Percentiles rank a stretch among this genome's conserved stretches.
phyloP scores from a whole-genome alignment of 2,113 vertebrate genomes.

The Phyllostomus discolor region DNA sequence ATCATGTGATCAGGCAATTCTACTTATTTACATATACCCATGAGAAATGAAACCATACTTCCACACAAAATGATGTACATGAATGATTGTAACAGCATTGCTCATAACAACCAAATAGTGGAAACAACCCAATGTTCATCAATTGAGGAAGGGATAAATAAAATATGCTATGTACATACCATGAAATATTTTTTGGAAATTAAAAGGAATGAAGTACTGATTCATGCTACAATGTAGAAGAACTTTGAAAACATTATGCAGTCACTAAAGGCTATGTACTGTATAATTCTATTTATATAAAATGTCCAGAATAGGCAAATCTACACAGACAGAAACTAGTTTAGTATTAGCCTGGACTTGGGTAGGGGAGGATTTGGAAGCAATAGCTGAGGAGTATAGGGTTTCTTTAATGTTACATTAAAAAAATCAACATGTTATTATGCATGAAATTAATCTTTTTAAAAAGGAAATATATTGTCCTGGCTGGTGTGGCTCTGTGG shows the following conservation, averaged over 20 bases:
- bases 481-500: too few species aligned
- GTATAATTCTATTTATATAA: neutral
- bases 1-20: neutral
- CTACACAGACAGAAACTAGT: neutral
- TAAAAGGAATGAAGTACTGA: slow-evolving; percentile 1
- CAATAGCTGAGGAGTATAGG: neutral
- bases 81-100: neutral
- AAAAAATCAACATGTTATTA: neutral
- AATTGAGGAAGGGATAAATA: neutral
- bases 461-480: neutral
- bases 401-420: slow-evolving; percentile 1
- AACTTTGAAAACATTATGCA: neutral
- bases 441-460: neutral
- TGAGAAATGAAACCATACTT: neutral
- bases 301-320: neutral
- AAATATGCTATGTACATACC: neutral
- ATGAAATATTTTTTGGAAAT: neutral
- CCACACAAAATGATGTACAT: neutral
- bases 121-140: neutral
- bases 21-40: neutral
- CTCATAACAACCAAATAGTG: neutral
- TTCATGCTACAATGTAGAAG: neutral
- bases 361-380: neutral
- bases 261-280: neutral
- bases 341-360: neutral